phyloP scores from a whole-genome alignment of 2,113 vertebrate species.

The Regulus satrapa region DNA sequence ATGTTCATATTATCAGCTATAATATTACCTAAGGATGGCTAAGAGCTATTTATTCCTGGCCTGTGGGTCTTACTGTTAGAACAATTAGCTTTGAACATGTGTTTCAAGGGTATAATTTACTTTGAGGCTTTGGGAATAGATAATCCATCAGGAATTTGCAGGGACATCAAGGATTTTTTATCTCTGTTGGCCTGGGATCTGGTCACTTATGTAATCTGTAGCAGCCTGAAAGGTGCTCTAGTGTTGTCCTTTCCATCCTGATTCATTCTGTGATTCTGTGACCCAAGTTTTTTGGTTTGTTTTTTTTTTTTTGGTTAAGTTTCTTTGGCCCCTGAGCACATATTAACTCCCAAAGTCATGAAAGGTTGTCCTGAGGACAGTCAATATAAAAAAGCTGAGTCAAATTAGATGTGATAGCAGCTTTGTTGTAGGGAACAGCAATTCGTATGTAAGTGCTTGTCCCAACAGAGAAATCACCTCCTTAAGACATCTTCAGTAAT shows the following conservation, averaged over 20 bases:
- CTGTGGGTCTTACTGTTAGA: neutral
- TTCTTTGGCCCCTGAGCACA: neutral
- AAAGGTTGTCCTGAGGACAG: neutral
- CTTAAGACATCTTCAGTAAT: neutral
- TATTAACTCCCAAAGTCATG: neutral
- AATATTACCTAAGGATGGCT: neutral
- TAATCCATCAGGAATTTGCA: neutral
- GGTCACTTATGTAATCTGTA: neutral
- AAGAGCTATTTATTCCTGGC: neutral
- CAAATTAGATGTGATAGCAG: neutral
- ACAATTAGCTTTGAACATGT: neutral
- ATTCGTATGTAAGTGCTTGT: neutral
- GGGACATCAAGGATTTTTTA: neutral
- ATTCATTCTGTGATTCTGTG: neutral
- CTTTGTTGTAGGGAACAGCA: neutral
- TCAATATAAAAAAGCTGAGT: neutral
- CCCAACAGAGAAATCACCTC: neutral
- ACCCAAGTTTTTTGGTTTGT: neutral
- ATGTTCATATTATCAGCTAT: neutral
- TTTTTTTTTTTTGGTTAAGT: neutral
- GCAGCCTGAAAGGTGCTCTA: neutral
- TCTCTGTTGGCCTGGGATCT: neutral
- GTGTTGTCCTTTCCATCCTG: neutral
- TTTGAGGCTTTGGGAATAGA: neutral
- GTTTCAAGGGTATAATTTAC: neutral